Conservation (phyloP, 2,888 invertebrate species). For the Meghimatium bilineatum region DNA sequence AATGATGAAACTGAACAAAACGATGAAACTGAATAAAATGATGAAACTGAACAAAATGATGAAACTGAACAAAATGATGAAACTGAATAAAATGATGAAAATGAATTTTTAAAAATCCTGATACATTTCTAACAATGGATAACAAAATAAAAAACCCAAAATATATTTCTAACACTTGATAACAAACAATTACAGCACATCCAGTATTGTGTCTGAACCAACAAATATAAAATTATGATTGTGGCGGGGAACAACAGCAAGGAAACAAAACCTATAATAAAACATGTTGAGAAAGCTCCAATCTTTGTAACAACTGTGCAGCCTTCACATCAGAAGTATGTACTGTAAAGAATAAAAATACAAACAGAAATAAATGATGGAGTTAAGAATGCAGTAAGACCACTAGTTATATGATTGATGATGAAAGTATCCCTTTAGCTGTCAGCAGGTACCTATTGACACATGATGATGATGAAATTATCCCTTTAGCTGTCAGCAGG, state of each 20-base stretch:
- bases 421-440: too few species aligned
- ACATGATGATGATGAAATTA: too few species aligned
- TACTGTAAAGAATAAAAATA: background rate
- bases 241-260: background rate
- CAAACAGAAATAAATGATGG: background rate
- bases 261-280: background rate
- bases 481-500: too few species aligned
- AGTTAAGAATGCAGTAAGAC: background rate
- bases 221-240: background rate
- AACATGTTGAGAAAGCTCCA: background rate
- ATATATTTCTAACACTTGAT: background rate
- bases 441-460: too few species aligned
- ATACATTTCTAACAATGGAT: background rate
- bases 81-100: too few species aligned
- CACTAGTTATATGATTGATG: too few species aligned
- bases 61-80: too few species aligned
- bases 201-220: background rate
- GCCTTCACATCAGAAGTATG: constrained; percentile 6
- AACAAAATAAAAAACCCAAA: background rate
- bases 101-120: background rate
- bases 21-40: too few species aligned
- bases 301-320: background rate
- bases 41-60: too few species aligned
- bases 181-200: background rate
- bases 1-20: too few species aligned